These are phyloP conservation scores for Rhizomys pruinosus DNA, from an alignment of 2,113 vertebrate genomes.

Conservation along the genomic window DNA sequence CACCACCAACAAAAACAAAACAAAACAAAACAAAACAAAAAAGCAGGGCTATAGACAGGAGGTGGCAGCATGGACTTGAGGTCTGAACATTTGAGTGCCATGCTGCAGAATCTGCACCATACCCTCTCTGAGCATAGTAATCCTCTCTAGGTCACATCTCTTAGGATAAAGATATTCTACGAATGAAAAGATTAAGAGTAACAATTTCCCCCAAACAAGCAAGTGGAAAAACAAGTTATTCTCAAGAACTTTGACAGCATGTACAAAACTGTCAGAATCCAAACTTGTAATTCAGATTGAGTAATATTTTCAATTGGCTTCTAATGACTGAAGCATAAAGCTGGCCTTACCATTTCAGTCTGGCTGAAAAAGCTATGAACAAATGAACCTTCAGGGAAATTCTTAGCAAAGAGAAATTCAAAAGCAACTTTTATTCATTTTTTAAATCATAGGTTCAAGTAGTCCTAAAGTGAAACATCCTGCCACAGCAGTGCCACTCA, in stretches of 20 bases:
- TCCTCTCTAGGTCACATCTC: background rate
- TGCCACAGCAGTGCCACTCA: background rate
- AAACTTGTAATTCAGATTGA: conserved; percentile 51
- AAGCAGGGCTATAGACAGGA: conserved; percentile 70
- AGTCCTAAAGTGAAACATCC: conserved; percentile 40
- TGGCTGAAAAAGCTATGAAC: conserved; percentile 44
- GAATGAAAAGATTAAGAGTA: conserved; percentile 14
- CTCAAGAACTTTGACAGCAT: background rate
- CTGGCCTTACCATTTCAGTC: conserved; percentile 51
- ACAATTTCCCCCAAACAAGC: background rate
- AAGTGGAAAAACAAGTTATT: conserved; percentile 37
- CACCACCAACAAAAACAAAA: too few species aligned
- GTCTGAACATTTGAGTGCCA: conserved; percentile 57
- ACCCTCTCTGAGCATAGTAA: conserved; percentile 41
- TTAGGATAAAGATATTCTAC: background rate
- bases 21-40: too few species aligned
- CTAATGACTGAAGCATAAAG: conserved; percentile 47
- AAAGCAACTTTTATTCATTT: conserved; percentile 55
- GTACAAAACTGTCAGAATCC: conserved; percentile 53
- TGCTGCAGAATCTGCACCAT: background rate
- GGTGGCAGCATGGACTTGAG: conserved; percentile 78
- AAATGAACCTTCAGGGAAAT: conserved; percentile 58
- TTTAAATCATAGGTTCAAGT: conserved; percentile 46
- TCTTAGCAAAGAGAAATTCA: conserved; percentile 61
- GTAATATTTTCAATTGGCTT: conserved; percentile 52